phyloP scores from a whole-genome alignment of 1,140 invertebrate species.

The Drosophila pseudoobscura region DNA sequence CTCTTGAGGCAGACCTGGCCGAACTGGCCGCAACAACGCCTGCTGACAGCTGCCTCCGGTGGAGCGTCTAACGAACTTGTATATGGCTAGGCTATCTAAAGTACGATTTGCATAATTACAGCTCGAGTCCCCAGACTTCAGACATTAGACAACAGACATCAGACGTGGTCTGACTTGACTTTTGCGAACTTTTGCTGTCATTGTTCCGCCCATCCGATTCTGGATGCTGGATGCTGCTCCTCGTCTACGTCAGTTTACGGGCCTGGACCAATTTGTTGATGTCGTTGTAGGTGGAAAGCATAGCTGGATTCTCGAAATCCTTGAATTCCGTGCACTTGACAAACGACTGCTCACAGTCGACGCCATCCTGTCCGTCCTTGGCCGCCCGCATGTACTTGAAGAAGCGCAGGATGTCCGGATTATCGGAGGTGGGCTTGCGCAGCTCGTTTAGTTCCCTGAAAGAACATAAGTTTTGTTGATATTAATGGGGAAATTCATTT shows the following conservation, averaged over 20 bases:
- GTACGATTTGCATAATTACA: slow-evolving; percentile 75
- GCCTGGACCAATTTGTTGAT: slow-evolving; percentile 93
- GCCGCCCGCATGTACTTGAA: slow-evolving; percentile 95
- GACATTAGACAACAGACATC: slow-evolving; percentile 19
- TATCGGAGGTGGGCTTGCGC: slow-evolving; percentile 91
- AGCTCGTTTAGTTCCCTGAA: slow-evolving; percentile 92
- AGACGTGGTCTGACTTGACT: slow-evolving; percentile 50
- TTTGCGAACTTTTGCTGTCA: slow-evolving; percentile 39
- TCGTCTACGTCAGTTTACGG: slow-evolving; percentile 85
- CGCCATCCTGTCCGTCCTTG: slow-evolving; percentile 91
- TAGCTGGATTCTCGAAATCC: slow-evolving; percentile 88
- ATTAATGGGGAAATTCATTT: background rate
- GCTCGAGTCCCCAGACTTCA: slow-evolving; percentile 32
- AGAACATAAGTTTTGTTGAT: background rate
- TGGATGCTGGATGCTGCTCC: background rate
- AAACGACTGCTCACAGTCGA: slow-evolving; percentile 86
- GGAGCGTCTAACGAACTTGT: slow-evolving; percentile 37
- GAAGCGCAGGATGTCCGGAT: slow-evolving; percentile 92
- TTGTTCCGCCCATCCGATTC: background rate
- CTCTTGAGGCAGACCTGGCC: too few species aligned
- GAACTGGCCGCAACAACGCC: background rate
- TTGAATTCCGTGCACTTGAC: slow-evolving; percentile 85
- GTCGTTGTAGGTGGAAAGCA: slow-evolving; percentile 92
- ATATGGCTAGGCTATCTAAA: slow-evolving; percentile 70
- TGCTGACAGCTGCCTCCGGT: slow-evolving; percentile 44